A percentile compares a stretch with the other conserved stretches of the same genome.
Evolutionary conservation across 2,888 invertebrate species (phyloP).

Genomic region (Busseola fusca): DNA sequence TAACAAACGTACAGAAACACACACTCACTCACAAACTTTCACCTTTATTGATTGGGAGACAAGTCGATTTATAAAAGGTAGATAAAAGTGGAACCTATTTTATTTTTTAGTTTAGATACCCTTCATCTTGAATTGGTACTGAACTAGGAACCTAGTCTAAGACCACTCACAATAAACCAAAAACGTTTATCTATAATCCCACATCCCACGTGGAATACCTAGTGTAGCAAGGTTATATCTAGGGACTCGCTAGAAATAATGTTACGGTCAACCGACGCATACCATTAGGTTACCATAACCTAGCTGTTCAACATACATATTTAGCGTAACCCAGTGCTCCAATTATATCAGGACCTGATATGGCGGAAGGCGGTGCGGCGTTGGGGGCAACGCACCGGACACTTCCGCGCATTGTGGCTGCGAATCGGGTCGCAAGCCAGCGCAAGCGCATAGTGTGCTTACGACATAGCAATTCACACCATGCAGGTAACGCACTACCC

Average conservation of each 20-base stretch:
- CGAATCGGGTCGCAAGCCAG: slow-evolving; percentile 67
- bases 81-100: not conserved
- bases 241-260: slow-evolving; percentile 12
- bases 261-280: slow-evolving; percentile 16
- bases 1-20: too few relatives aligned
- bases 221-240: not conserved
- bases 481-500: slow-evolving; percentile 37
- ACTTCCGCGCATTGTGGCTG: slow-evolving; percentile 80
- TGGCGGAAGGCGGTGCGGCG: slow-evolving; percentile 71
- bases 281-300: slow-evolving; percentile 22
- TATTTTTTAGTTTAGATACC: not conserved
- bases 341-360: slow-evolving; percentile 64
- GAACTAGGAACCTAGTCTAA: not conserved
- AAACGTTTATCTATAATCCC: not conserved
- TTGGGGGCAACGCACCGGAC: slow-evolving; percentile 58
- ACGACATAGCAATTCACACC: slow-evolving; percentile 57
- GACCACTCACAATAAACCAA: not conserved
- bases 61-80: not conserved
- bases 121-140: not conserved
- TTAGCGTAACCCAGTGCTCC: slow-evolving; percentile 34
- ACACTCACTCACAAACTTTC: too few relatives aligned
- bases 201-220: not conserved
- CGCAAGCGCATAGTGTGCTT: slow-evolving; percentile 49
- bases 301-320: slow-evolving; percentile 21
- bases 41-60: not conserved